Evolutionary conservation across 2,888 invertebrate genomes (phyloP), one percentile per base, ranked within the genome.

Genomic region (Volucella inflata): DNA sequence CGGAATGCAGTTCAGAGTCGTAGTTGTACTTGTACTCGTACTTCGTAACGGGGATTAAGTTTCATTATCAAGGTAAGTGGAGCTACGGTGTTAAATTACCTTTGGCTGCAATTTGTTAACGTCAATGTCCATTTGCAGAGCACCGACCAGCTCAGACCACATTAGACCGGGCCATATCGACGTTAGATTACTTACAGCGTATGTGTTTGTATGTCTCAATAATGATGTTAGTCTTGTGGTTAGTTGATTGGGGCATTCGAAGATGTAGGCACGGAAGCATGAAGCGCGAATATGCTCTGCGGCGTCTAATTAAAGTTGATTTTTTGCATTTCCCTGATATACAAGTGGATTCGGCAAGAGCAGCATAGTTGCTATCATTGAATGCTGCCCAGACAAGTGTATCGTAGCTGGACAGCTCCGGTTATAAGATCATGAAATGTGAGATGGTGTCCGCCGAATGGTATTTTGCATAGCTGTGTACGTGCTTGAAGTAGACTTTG

Each of bases 41-140:
- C 68, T 68, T 74, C 74, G 68, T 74, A 78, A 78, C 83, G 78
- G 68, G 55, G 44, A 46, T 62, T 68, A 68, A 68, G 72, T 83
- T 83, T 83, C 83, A 83, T 74, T 83, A 83, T 74, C 83, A 83
- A 83, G 83, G 83, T 83, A 78, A 83, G 44, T 78, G 68, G 78
- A 78, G 72, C 83, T 78, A 30, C 57, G 74, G 83, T 83, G 44
- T 78, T 46, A 59, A 62, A 70, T 83, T 83, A 62, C 17, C 72
- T 68, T 70, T 40, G 68, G 51, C 62, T 64, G 60, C 51, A 67
- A 62, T 82, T 82, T 77, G 64, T 71, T 77, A 44, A 44, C 55
- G 51, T 30, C 21, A 44, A 51, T 67, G 53, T 71, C n/a, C 46
- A 59, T 62, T 78, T 83, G 48, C 50, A 44, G 67, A 72, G 67